phyloP scores from a whole-genome alignment of 2,888 invertebrate species.

The Mythimna lalbum region DNA sequence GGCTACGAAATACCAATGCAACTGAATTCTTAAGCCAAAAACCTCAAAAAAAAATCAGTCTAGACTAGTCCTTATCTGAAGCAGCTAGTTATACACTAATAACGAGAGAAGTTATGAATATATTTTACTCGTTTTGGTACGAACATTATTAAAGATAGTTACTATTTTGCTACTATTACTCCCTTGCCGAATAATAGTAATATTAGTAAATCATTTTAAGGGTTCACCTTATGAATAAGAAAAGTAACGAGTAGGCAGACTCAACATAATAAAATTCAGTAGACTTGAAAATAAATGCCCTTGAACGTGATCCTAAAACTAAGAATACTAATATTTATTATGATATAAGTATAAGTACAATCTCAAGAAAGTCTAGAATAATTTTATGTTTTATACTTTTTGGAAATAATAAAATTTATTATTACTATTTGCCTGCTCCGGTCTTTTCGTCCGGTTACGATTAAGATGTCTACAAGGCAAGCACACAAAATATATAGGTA shows the following conservation, averaged over 20 bases:
- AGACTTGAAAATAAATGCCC: background rate
- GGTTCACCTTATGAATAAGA: background rate
- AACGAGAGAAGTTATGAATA: background rate
- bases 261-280: background rate
- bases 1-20: too few species aligned
- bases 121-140: background rate
- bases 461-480: too few species aligned
- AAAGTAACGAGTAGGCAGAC: background rate
- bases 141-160: background rate
- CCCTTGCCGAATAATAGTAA: background rate
- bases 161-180: background rate
- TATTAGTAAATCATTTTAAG: constrained; percentile 1
- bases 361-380: too few species aligned
- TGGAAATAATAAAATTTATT: too few species aligned
- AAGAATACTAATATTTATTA: background rate
- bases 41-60: background rate
- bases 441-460: too few species aligned
- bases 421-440: too few species aligned
- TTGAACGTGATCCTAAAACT: background rate
- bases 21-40: background rate
- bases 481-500: too few species aligned
- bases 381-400: too few species aligned
- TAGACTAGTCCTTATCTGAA: background rate
- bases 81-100: background rate
- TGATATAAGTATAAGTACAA: too few species aligned